These are phyloP conservation scores for Pocota personata DNA, from an alignment of 2,888 invertebrate species.

Conservation along the genomic window DNA sequence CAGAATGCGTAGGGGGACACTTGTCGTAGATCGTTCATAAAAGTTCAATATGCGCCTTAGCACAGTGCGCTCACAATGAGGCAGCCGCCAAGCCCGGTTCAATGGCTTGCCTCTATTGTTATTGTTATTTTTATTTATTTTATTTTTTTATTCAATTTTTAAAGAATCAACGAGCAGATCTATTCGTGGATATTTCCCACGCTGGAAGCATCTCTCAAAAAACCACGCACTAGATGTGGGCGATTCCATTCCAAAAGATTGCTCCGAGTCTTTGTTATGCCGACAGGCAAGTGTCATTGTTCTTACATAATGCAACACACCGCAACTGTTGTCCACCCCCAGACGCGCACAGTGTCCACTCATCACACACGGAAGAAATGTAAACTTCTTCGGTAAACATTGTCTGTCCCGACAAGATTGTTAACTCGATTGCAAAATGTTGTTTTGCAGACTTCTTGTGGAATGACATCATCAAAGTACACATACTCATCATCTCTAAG, in stretches of 20 bases:
- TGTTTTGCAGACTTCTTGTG: slow-evolving; percentile 16
- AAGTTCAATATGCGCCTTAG: slow-evolving; percentile 42
- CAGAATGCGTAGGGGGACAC: slow-evolving; percentile 33
- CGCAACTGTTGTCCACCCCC: slow-evolving; percentile 43
- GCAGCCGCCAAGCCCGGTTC: slow-evolving; percentile 23
- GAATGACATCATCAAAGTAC: slow-evolving; percentile 63
- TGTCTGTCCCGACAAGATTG: slow-evolving; percentile 18
- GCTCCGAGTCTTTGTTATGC: slow-evolving; percentile 3
- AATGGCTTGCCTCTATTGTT: slow-evolving; percentile 21
- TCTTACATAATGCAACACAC: slow-evolving; percentile 19
- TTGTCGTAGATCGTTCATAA: slow-evolving; percentile 13
- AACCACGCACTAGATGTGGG: slow-evolving; percentile 31
- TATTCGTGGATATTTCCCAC: slow-evolving; percentile 54
- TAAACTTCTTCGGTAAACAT: slow-evolving; percentile 25
- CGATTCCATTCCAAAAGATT: slow-evolving; percentile 5
- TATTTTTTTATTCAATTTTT: background rate
- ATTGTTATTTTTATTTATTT: background rate
- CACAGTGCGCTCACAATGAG: slow-evolving; percentile 1
- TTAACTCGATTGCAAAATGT: slow-evolving; percentile 30
- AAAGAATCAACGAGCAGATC: background rate
- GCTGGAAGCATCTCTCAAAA: background rate
- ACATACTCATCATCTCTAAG: slow-evolving; percentile 13
- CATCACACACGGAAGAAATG: slow-evolving; percentile 32
- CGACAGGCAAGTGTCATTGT: slow-evolving; percentile 43
- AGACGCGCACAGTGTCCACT: slow-evolving; percentile 2